These are phyloP conservation scores for Diprion similis DNA, from an alignment of 1,140 invertebrate species.

Conservation along the genomic window DNA sequence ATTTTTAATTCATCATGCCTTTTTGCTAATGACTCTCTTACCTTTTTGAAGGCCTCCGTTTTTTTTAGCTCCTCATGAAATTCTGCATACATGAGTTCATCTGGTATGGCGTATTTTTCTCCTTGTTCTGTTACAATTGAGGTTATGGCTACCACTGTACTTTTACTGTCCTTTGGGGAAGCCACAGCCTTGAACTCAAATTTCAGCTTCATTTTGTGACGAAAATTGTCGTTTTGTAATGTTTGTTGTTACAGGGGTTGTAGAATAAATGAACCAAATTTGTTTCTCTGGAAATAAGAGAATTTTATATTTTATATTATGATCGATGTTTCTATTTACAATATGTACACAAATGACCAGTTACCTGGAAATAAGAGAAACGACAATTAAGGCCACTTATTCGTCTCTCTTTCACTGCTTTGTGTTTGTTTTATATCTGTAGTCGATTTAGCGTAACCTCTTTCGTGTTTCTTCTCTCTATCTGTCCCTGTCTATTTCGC, in stretches of 20 bases:
- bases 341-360: background rate
- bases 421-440: no score
- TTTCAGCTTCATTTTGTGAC: constrained; percentile 4
- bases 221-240: background rate
- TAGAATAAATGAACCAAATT: background rate
- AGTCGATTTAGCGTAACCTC: no score
- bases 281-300: constrained; percentile 2
- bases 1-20: constrained; percentile 18
- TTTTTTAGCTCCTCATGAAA: constrained; percentile 22
- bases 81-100: constrained; percentile 17
- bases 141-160: constrained; percentile 22
- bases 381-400: constrained; percentile 1
- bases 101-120: constrained; percentile 21
- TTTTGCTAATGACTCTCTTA: constrained; percentile 21
- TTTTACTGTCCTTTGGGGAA: constrained; percentile 16
- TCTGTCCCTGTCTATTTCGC: no score
- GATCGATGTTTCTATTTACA: background rate
- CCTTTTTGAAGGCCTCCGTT: constrained; percentile 25
- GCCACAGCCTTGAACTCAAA: background rate
- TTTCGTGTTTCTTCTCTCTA: no score
- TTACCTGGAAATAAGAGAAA: constrained; percentile 5
- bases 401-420: no score
- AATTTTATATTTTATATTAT: background rate
- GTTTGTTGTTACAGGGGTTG: background rate
- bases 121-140: constrained; percentile 25